These are phyloP conservation scores for Seira sanloemensis DNA, from an alignment of 2,888 invertebrate species.

Conservation along the genomic window DNA sequence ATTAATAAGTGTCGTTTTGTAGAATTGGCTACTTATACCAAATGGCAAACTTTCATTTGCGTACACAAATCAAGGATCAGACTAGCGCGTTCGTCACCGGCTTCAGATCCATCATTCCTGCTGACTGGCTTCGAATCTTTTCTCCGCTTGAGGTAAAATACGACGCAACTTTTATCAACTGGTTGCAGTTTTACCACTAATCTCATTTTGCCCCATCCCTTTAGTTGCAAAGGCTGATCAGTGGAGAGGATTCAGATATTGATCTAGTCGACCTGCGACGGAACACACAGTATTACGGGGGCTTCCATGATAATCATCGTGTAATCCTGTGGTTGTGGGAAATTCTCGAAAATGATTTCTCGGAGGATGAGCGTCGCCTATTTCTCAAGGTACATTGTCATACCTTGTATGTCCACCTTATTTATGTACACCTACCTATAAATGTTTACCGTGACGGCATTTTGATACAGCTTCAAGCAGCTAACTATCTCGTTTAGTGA, in stretches of 20 bases:
- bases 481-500: too few species aligned
- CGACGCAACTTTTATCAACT: too few species aligned
- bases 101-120: constrained; percentile 95
- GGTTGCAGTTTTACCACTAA: background rate
- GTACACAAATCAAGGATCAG: constrained; percentile 97
- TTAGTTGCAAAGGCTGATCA: constrained; percentile 93
- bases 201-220: constrained; percentile 8
- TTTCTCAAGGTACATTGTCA: constrained; percentile 93
- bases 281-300: constrained; percentile 99
- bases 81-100: constrained; percentile 97
- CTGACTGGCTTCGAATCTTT: constrained; percentile 95
- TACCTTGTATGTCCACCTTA: too few species aligned
- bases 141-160: constrained; percentile 93
- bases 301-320: constrained; percentile 98
- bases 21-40: constrained; percentile 98
- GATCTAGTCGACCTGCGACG: constrained; percentile 90
- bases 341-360: constrained; percentile 94
- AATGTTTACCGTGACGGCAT: too few species aligned
- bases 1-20: constrained; percentile 74
- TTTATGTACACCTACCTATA: too few species aligned
- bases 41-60: constrained; percentile 99
- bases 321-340: constrained; percentile 99
- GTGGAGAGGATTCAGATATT: constrained; percentile 95
- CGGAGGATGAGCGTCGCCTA: constrained; percentile 91
- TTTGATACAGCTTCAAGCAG: too few species aligned